These are phyloP conservation scores for Mechanitis messenoides DNA, from an alignment of 2,888 invertebrate species.

Conservation along the genomic window DNA sequence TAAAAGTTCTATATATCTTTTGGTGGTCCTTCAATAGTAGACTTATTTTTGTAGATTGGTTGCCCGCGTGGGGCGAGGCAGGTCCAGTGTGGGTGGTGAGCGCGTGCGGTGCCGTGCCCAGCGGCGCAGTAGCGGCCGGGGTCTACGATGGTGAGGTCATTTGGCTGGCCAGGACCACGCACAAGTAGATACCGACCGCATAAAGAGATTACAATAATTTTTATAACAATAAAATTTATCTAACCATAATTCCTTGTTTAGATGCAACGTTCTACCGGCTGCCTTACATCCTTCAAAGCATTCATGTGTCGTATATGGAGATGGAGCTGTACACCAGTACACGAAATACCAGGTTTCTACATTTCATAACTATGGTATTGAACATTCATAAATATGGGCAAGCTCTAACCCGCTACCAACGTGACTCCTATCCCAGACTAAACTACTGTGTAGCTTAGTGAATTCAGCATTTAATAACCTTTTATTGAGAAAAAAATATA, in stretches of 20 bases:
- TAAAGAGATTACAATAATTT: neutral
- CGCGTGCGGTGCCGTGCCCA: slow-evolving; percentile 64
- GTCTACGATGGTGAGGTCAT: slow-evolving; percentile 48
- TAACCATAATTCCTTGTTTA: slow-evolving; percentile 19
- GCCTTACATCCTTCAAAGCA: slow-evolving; percentile 62
- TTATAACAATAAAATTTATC: neutral
- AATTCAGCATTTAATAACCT: no score
- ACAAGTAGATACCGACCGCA: slow-evolving; percentile 38
- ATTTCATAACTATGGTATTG: neutral
- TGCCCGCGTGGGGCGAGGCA: slow-evolving; percentile 45
- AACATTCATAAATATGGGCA: no score
- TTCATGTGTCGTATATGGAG: slow-evolving; percentile 57
- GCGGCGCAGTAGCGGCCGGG: slow-evolving; percentile 63
- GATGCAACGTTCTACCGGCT: slow-evolving; percentile 54
- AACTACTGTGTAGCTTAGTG: no score
- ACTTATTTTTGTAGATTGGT: slow-evolving; percentile 41
- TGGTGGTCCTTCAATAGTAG: neutral
- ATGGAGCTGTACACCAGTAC: slow-evolving; percentile 51
- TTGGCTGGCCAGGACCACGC: slow-evolving; percentile 64
- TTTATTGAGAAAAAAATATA: no score
- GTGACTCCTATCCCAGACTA: no score
- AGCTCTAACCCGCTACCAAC: no score
- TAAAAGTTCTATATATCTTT: no score
- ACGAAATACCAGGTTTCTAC: slow-evolving; percentile 61
- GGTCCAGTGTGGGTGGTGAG: slow-evolving; percentile 67